Evolutionary conservation across 2,113 vertebrate genomes (phyloP).

Genomic region (Antidorcas marsupialis): DNA sequence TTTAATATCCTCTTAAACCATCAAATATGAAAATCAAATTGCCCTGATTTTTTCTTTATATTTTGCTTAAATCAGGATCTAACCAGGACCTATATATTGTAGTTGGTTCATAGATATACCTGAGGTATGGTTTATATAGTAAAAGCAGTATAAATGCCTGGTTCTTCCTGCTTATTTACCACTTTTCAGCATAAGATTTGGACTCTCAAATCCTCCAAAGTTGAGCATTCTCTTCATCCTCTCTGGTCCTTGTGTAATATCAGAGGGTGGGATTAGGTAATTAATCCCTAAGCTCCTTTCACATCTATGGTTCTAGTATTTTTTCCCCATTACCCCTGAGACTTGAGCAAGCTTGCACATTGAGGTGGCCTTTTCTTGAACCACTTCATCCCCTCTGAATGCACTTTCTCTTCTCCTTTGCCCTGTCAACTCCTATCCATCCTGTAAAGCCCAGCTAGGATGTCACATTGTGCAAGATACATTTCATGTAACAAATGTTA

Average conservation of each 20-base stretch:
- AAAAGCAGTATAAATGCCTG: neutral
- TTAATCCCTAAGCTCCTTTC: neutral
- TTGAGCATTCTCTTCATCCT: neutral
- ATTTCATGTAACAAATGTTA: neutral
- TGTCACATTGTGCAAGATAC: neutral
- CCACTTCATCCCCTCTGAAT: neutral
- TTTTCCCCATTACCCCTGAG: neutral
- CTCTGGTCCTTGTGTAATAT: neutral
- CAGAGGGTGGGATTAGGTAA: neutral
- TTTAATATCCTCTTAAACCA: neutral
- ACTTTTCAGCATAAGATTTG: neutral
- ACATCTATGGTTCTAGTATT: neutral
- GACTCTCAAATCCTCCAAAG: neutral
- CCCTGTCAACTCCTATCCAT: neutral
- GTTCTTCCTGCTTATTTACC: neutral
- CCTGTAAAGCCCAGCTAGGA: neutral
- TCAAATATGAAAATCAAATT: conserved; percentile 10
- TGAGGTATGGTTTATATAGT: neutral
- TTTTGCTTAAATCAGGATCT: neutral
- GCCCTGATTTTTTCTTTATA: neutral
- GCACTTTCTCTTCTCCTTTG: neutral
- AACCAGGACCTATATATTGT: neutral
- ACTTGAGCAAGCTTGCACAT: neutral
- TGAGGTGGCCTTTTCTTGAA: neutral
- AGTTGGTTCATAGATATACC: neutral